A percentile compares a stretch with the other conserved stretches of the same genome.
These are phyloP conservation scores for Neria commutata DNA, from an alignment of 2,888 invertebrate species.

Conservation along the genomic window DNA sequence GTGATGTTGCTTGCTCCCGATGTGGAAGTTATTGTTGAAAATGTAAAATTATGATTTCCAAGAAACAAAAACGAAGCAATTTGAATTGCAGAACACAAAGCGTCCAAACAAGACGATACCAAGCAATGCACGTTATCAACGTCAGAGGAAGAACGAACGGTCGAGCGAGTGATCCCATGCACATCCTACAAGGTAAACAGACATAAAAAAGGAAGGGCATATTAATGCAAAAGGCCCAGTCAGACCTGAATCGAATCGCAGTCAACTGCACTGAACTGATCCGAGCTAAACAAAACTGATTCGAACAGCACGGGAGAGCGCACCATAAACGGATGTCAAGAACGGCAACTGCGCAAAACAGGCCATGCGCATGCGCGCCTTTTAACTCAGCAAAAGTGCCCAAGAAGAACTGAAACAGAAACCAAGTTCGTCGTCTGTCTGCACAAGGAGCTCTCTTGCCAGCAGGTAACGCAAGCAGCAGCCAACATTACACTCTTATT, in stretches of 20 bases:
- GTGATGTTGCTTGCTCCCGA: neutral
- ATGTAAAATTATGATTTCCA: slow-evolving; percentile 6
- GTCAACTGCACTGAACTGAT: neutral
- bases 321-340: too few species aligned
- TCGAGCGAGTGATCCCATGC: neutral
- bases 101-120: neutral
- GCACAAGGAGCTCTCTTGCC: neutral
- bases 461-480: neutral
- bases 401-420: neutral
- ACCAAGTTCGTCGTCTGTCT: neutral
- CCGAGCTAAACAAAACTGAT: neutral
- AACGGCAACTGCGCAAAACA: neutral
- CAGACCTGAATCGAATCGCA: neutral
- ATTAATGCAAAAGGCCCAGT: neutral
- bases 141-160: neutral
- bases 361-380: too few species aligned
- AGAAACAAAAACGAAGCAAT: slow-evolving; percentile 3
- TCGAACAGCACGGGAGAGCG: too few species aligned
- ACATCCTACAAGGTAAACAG: neutral
- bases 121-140: neutral
- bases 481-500: neutral
- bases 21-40: slow-evolving; percentile 2
- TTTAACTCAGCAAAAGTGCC: neutral
- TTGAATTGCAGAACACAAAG: slow-evolving; percentile 3
- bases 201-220: neutral